Evolutionary conservation across 2,113 vertebrate species (phyloP), one percentile per base, ranked within the genome.

Genomic region (Bubo scandiacus): DNA sequence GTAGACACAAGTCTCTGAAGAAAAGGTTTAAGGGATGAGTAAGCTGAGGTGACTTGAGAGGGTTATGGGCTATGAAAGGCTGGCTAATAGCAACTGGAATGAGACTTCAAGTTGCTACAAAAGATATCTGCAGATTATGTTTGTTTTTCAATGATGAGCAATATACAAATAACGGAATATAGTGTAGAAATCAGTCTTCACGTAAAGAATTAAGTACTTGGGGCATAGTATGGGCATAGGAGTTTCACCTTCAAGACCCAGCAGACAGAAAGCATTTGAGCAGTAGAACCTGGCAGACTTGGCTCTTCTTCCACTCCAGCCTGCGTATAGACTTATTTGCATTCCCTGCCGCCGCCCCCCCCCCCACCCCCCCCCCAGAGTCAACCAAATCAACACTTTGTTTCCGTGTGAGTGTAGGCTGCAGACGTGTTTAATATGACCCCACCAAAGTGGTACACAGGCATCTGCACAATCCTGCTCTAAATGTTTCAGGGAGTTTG

Each of bases 21-120:
- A 75, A 57, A 73, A 92, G 90, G 79, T 71, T 77, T 42, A 36
- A 75, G 92, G 79, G 71, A 52, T 94, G 95, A 95, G 61, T 92
- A 84, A 91, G 7, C 38, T 38, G 43, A 89, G 86, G 81, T 92
- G 83, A 75, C 49, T 91, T 70, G 77, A 61, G 95, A 82, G 81
- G 22, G 58, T 72, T 84, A 57, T 87, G 83, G 83, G 52, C 86
- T 49, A 15, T 30, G 70, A 38, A 87, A 74, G 70, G 25, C 73
- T 91, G 83, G 83, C 43, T 91, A 38, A 66, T 22, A 38, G 42
- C 0, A 1, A 42, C 34, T 77, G 88, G 77, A 80, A 70, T 27
- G 89, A 80, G 43, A 36, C 62, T 81, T 79, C 43, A 87, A 16
- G 52, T 84, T 89, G 65, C 57, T 88, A 10, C 47, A 36, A 4